Evolutionary conservation across 2,888 invertebrate species (phyloP).

Genomic region (Stegana nigrithorax): DNA sequence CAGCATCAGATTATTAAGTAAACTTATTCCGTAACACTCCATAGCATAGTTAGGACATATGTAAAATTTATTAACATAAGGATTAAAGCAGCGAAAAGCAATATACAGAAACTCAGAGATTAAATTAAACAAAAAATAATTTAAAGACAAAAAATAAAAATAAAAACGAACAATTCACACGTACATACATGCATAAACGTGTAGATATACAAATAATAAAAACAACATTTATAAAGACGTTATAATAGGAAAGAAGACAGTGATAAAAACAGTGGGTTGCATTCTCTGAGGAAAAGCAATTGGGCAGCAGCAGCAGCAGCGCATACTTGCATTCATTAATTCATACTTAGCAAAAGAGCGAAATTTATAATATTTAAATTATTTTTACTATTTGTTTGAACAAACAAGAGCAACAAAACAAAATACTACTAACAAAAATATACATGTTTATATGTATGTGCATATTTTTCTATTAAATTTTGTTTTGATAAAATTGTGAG

Average conservation of each 20-base stretch:
- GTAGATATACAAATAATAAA: slow-evolving; percentile 21
- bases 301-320: background rate
- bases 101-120: slow-evolving; percentile 59
- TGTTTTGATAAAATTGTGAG: slow-evolving; percentile 3
- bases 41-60: slow-evolving; percentile 56
- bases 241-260: background rate
- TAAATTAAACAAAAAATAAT: slow-evolving; percentile 45
- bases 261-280: slow-evolving; percentile 11
- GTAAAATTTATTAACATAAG: slow-evolving; percentile 40
- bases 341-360: too few species aligned
- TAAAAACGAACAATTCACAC: slow-evolving; percentile 30
- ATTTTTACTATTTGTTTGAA: background rate
- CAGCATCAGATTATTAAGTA: too few species aligned
- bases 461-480: background rate
- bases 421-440: background rate
- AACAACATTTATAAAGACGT: slow-evolving; percentile 23
- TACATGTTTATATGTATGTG: slow-evolving; percentile 18
- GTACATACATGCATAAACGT: slow-evolving; percentile 36
- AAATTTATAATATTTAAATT: too few species aligned
- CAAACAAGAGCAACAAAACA: background rate
- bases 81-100: slow-evolving; percentile 51
- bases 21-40: slow-evolving; percentile 58
- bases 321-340: slow-evolving; percentile 6
- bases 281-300: background rate
- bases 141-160: slow-evolving; percentile 37